phyloP scores from a whole-genome alignment of 2,113 vertebrate genomes.

The Oncorhynchus tshawytscha region DNA sequence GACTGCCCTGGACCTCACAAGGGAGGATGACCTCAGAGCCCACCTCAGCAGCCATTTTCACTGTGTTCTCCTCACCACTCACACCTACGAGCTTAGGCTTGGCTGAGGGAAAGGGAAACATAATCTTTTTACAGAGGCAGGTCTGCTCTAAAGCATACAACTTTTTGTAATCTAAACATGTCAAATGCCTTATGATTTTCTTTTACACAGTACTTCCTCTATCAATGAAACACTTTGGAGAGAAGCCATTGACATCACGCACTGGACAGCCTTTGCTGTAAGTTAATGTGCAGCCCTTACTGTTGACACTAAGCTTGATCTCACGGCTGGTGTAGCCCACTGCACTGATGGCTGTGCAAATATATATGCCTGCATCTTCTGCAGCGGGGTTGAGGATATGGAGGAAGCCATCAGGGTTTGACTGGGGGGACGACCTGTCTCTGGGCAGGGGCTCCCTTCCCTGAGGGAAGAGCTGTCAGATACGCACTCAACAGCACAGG shows the following conservation, averaged over 20 bases:
- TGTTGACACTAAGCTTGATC: conserved; percentile 83
- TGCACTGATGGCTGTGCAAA: conserved; percentile 84
- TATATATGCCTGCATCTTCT: conserved; percentile 78
- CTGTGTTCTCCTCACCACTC: conserved; percentile 27
- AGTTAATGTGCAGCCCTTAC: conserved; percentile 68
- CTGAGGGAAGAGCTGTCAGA: conserved; percentile 39
- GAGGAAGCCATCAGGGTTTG: conserved; percentile 72
- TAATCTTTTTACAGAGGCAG: too few species aligned
- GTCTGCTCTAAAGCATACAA: too few species aligned
- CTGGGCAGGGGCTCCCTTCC: conserved; percentile 60
- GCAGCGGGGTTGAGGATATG: conserved; percentile 68
- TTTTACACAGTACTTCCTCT: neutral
- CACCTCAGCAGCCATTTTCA: conserved; percentile 70
- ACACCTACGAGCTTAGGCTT: conserved; percentile 75
- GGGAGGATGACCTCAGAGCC: conserved; percentile 82
- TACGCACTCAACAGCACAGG: conserved; percentile 3
- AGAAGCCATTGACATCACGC: neutral
- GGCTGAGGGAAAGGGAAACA: conserved; percentile 59
- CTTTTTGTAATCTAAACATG: too few species aligned
- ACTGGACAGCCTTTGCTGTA: neutral
- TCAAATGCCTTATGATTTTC: neutral
- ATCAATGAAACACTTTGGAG: too few species aligned
- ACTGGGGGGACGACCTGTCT: conserved; percentile 62
- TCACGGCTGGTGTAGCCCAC: conserved; percentile 84
- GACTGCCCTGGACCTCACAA: conserved; percentile 81